Evolutionary conservation across 2,113 vertebrate genomes (phyloP), one percentile per base, ranked within the genome.

Genomic region (Ramphastos sulfuratus): DNA sequence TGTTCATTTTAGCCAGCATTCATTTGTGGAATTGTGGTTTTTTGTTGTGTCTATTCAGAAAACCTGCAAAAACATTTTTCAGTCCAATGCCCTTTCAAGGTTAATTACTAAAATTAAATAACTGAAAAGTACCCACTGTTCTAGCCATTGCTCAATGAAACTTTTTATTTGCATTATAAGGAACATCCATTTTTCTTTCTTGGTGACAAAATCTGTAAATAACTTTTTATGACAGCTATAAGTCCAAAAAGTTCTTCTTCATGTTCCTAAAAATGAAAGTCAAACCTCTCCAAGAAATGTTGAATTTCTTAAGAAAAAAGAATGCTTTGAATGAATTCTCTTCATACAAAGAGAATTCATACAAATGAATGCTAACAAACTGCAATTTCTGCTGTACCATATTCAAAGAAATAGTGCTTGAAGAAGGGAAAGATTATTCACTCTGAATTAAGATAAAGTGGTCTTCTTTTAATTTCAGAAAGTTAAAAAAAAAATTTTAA

Each of bases 151-250:
- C 69, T 81, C 20, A 82, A 54, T 58, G 63, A 15, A 94, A 79
- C 9, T 31, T 94, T 90, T 66, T 82, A 67, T 42, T 96, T 71
- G 28, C 28, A n/a, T 79, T 74, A 60, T 35, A 72, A 50, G 27
- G 44, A 79, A 95, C 30, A 85, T 35, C 15, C 4, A 12, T 71
- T 83, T 92, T 87, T 50, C 27, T 89, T 85, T 87, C 78, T 58
- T 44, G 86, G 63, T 70, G n/a, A 93, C 18, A 95, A 39, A 94
- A 78, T 71, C 14, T 89, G 46, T 83, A 56, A 95, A 85, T 79
- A 85, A 88, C 17, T 33, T 91, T 18, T 54, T 82, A 46, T 48
- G 54, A 83, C 31, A 94, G 42, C 35, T 85, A 3, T n/a, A 87
- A 80, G 8, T 44, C 23, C 15, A 67, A 93, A 67, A 85, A 84